Base-by-base conservation (phyloP, 2,797 vertebrate genomes). In the Tenualosa ilisha region DNA sequence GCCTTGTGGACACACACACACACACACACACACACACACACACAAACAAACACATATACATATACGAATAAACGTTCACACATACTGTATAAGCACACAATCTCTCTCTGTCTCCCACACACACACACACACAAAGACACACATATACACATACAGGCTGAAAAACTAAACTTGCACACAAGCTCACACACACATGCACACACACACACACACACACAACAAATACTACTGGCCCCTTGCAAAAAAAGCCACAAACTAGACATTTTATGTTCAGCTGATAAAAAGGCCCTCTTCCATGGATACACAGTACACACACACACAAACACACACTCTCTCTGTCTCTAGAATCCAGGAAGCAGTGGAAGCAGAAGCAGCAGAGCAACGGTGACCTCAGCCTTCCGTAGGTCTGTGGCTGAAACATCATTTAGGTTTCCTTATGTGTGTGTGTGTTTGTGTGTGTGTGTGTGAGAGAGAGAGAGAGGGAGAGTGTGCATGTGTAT, bases 1-100 rank as follows among this genome's bases (percentile, higher is more conserved):
- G 50, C 72, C 26, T 75, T 31, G 31, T 46, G 50, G 49, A 81
- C 3, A 81, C 65, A 72, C 2, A 26, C 40, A 53, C 53, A 59
- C 51, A 61, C 61, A 72, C 46, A 43, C 37, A 15, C 46, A 37
- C 37, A 53, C n/a, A 86, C 17, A 84, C 83, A 59, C 51, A 84
- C 40, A 53, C 53, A 59, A 40, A 61, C 61, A 72, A 31, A 43
- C 37, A 15, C 46, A 37, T n/a, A 53, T 15, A 86, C 17, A 84
- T 72, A 59, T 40, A 84, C 4, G 20, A 0, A 12, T 2, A 65
- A 24, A 65, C n/a, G 50, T 51, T 51, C 11, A 12, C 50, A 51
- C 50, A 9, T 49, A 49, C 46, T 31, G 31, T 24, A 65, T 24
- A 65, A 9, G 31, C 65, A 37, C 26, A 72, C 12, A 37, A 51